Evolutionary conservation across 2,888 invertebrate genomes (phyloP).

Genomic region (Drosophila subquinaria): DNA sequence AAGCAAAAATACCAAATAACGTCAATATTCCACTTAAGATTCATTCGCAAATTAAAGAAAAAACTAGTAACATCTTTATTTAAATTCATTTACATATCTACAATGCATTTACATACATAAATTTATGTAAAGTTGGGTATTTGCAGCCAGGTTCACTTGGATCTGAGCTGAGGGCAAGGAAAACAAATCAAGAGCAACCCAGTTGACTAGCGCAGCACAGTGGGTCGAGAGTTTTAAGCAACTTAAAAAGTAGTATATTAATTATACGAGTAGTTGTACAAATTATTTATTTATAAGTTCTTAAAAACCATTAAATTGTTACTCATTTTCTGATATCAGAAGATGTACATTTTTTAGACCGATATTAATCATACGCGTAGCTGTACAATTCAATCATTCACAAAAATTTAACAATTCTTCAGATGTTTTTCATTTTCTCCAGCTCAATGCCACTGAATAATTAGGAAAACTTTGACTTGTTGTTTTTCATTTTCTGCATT

Average conservation of each 20-base stretch:
- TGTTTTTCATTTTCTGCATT: neutral
- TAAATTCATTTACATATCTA: neutral
- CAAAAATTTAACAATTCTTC: neutral
- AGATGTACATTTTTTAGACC: too few relatives aligned
- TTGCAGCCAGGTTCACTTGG: slow-evolving; percentile 27
- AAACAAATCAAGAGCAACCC: slow-evolving; percentile 37
- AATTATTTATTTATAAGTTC: neutral
- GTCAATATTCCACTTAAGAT: slow-evolving; percentile 53
- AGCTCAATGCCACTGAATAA: too few relatives aligned
- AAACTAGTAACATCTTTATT: slow-evolving; percentile 41
- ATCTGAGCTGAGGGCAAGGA: slow-evolving; percentile 18
- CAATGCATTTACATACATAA: neutral
- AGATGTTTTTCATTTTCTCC: too few relatives aligned
- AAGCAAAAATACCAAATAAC: neutral
- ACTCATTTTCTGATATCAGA: too few relatives aligned
- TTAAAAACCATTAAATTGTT: neutral
- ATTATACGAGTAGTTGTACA: neutral
- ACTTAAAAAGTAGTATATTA: neutral
- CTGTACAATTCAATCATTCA: too few relatives aligned
- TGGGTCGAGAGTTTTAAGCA: neutral
- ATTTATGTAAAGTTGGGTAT: neutral
- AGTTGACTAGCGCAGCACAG: slow-evolving; percentile 46
- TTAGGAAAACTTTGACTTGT: neutral
- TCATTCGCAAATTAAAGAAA: slow-evolving; percentile 45
- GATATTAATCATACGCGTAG: too few relatives aligned